Evolutionary conservation across 1,140 invertebrate genomes (phyloP).

Genomic region (Parasteatoda tepidariorum): DNA sequence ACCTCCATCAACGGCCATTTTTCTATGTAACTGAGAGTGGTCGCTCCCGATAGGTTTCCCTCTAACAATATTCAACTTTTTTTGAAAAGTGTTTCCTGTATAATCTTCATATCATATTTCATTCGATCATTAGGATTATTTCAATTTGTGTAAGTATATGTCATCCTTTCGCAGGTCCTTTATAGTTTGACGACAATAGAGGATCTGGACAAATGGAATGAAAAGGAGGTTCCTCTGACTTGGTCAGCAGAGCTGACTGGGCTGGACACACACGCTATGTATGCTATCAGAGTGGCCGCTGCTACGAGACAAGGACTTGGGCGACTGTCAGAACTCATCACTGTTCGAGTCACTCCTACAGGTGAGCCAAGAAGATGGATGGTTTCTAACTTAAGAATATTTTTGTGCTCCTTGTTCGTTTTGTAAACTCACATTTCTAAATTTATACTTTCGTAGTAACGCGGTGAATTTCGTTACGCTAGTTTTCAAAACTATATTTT

Average conservation of each 20-base stretch:
- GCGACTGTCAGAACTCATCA: conserved; percentile 75
- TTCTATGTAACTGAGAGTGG: no score
- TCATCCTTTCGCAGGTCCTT: conserved; percentile 85
- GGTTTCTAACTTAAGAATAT: no score
- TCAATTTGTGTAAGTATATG: no score
- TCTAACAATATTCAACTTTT: no score
- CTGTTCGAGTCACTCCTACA: conserved; percentile 78
- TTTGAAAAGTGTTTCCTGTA: no score
- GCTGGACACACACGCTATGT: conserved; percentile 90
- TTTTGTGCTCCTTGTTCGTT: not conserved
- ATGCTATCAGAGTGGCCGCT: conserved; percentile 91
- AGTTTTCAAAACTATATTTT: not conserved
- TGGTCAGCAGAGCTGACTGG: conserved; percentile 91
- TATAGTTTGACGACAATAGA: conserved; percentile 93
- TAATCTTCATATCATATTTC: no score
- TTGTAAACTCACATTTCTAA: not conserved
- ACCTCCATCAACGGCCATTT: no score
- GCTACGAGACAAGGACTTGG: conserved; percentile 76
- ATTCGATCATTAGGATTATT: no score
- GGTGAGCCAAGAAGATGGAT: conserved; percentile 35
- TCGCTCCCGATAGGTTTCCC: no score
- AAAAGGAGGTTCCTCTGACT: conserved; percentile 84
- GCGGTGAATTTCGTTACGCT: not conserved
- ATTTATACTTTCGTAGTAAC: not conserved
- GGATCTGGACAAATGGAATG: conserved; percentile 91